Conservation (phyloP, 2,113 vertebrate genomes). For the Okapia johnstoni region DNA sequence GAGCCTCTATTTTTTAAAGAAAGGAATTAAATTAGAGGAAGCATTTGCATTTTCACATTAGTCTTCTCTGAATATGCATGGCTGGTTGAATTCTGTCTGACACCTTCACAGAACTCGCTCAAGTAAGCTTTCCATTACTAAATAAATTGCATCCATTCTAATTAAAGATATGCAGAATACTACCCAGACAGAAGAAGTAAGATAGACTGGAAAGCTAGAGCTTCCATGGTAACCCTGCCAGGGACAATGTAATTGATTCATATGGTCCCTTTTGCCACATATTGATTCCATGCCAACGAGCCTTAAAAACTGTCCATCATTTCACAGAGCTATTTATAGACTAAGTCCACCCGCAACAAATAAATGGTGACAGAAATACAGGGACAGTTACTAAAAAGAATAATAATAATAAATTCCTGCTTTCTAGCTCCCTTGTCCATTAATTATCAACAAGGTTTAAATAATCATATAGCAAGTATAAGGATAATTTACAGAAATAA, state of each 20-base stretch:
- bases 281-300: slow-evolving; percentile 80
- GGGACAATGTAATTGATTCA: slow-evolving; percentile 73
- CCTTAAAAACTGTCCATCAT: slow-evolving; percentile 75
- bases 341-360: slow-evolving; percentile 77
- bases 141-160: slow-evolving; percentile 76
- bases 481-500: not conserved
- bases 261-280: slow-evolving; percentile 59
- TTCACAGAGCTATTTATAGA: slow-evolving; percentile 85
- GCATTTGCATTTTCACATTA: slow-evolving; percentile 53
- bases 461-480: not conserved
- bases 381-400: slow-evolving; percentile 46
- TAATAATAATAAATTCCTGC: slow-evolving; percentile 18
- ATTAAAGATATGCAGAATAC: slow-evolving; percentile 69
- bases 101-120: slow-evolving; percentile 68
- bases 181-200: slow-evolving; percentile 16
- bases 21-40: slow-evolving; percentile 60
- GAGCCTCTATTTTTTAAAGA: not conserved
- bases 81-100: slow-evolving; percentile 73
- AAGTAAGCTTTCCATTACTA: slow-evolving; percentile 72
- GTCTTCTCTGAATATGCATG: slow-evolving; percentile 64
- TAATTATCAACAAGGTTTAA: not conserved
- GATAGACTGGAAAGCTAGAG: slow-evolving; percentile 58
- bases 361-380: slow-evolving; percentile 72
- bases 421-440: not conserved
- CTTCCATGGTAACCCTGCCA: slow-evolving; percentile 82